Conservation (phyloP, 2,888 invertebrate species). For the Xestobium rufovillosum region DNA sequence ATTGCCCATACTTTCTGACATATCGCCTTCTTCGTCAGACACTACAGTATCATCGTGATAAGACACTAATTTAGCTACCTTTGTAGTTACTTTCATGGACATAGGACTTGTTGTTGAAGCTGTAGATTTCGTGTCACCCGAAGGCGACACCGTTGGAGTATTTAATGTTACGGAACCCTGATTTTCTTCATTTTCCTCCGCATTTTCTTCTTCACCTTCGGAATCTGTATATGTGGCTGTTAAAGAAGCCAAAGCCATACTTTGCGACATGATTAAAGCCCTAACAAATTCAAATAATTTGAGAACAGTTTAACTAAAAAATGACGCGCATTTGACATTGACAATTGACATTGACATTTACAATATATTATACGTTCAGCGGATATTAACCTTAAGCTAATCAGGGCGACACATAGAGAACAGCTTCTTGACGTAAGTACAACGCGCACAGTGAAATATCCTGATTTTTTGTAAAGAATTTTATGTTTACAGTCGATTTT, state of each 20-base stretch:
- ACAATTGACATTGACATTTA: no score
- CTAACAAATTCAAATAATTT: no score
- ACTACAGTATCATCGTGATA: constrained; percentile 52
- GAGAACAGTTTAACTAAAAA: no score
- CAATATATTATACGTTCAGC: no score
- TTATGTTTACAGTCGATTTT: no score
- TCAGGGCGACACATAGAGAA: no score
- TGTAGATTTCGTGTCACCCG: constrained; percentile 41
- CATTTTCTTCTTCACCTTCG: constrained; percentile 76
- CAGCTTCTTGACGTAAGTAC: no score
- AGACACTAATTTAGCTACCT: constrained; percentile 44
- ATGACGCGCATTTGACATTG: no score
- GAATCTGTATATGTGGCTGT: constrained; percentile 89
- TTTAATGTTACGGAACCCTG: constrained; percentile 27
- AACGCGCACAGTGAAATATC: no score
- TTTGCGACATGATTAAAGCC: constrained; percentile 27
- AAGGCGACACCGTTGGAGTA: constrained; percentile 31
- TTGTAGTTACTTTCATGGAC: constrained; percentile 36
- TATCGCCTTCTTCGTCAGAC: constrained; percentile 62
- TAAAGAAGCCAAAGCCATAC: constrained; percentile 67
- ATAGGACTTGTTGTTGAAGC: constrained; percentile 42
- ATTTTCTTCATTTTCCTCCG: constrained; percentile 43
- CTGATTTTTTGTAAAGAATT: no score
- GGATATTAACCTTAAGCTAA: no score
- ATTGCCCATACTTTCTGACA: constrained; percentile 36